Evolutionary conservation across 2,797 vertebrate species (phyloP), one percentile per base, ranked within the genome.

Genomic region (Pampus argenteus): DNA sequence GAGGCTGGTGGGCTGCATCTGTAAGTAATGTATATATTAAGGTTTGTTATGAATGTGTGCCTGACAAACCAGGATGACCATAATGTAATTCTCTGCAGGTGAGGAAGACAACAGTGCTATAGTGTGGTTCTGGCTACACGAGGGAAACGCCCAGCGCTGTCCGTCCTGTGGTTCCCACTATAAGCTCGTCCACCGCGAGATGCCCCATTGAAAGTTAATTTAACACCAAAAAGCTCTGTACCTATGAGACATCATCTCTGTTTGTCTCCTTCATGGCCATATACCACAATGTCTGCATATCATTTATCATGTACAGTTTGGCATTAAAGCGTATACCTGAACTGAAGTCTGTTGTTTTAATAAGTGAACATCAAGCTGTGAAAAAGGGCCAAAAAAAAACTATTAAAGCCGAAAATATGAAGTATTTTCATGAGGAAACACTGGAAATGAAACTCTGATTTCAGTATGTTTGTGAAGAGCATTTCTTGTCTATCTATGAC

Each of bases 111-210:
- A 94, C 82, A 94, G 95, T 1, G 86, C 89, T 2, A 74, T 89
- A 1, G 87, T 93, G 23, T 86, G 93, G 91, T 91, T 96, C 87
- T 96, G 94, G 92, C n/a, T 94, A 23, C 93, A 94, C 3, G 87
- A 93, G 20, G 90, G 93, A 79, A 60, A 76, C 1, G 34, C 79
- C 13, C 91, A 95, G 31, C 93, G 94, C 38, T 95, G 93, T n/a
- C 93, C 92, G 5, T 90, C 90, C 50, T 93, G 86, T 57, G 92
- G 91, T 2, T 74, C 92, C 47, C 86, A 92, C 71, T 94, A 91
- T 57, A 72, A 89, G 71, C 58, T 93, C 62, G 70, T 91, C 36
- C 90, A 88, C 22, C 82, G 93, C 0, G 93, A 95, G 18, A 70
- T 95, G 34, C 95, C 95, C 6, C 79, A 91, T 44, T 95, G 58